phyloP scores from a whole-genome alignment of 2,888 invertebrate species.

The Aquatica leii region DNA sequence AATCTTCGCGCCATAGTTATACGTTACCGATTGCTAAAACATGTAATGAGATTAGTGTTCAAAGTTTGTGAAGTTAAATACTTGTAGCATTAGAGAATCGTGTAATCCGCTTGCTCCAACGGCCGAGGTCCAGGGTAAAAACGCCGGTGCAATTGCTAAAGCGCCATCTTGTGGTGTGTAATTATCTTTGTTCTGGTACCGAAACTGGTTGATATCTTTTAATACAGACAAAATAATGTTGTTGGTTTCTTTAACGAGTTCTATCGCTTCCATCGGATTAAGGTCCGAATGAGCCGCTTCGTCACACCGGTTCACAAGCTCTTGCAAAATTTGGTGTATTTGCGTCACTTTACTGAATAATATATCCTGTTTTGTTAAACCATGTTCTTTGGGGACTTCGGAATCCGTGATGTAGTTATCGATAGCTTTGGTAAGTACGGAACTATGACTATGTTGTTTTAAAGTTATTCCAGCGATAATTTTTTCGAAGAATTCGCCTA shows the following conservation, averaged over 20 bases:
- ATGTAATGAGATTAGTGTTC: constrained; percentile 28
- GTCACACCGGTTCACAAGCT: constrained; percentile 68
- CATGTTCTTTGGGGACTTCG: constrained; percentile 60
- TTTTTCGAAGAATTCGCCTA: constrained; percentile 79
- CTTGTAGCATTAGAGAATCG: constrained; percentile 62
- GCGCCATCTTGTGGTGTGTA: constrained; percentile 61
- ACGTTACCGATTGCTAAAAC: constrained; percentile 58
- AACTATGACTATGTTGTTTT: constrained; percentile 69
- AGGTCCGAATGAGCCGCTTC: constrained; percentile 68
- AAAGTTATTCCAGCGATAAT: constrained; percentile 77
- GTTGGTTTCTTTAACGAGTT: constrained; percentile 66
- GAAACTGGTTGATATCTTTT: constrained; percentile 70
- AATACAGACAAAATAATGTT: constrained; percentile 58
- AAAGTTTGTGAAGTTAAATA: too few relatives aligned
- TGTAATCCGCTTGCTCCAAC: constrained; percentile 64
- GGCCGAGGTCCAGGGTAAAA: constrained; percentile 79
- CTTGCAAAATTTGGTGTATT: constrained; percentile 71
- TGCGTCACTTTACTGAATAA: constrained; percentile 77
- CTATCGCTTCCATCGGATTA: constrained; percentile 66
- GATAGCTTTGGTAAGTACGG: constrained; percentile 67
- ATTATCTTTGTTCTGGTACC: constrained; percentile 66
- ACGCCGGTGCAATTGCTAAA: constrained; percentile 64
- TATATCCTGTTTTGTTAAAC: constrained; percentile 74
- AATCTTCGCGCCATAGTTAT: constrained; percentile 64
- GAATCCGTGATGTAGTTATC: constrained; percentile 62